Evolutionary conservation across 2,797 vertebrate species (phyloP), one percentile per base, ranked within the genome.

Genomic region (Enteromius unitaeniatus): DNA sequence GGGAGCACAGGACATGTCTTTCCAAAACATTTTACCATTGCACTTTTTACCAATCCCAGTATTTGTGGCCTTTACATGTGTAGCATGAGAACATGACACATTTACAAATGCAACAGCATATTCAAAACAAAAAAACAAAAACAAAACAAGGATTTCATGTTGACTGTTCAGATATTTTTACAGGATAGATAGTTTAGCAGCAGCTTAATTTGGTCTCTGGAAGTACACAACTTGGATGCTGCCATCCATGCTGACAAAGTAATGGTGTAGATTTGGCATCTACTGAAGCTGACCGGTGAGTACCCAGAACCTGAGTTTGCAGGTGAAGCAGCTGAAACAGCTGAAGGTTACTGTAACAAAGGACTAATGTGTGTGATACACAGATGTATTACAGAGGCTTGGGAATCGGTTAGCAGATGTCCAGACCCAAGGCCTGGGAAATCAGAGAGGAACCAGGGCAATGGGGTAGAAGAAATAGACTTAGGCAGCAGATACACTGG

Each of bases 401-500:
- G 78, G 72, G 62, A 85, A 65, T 85, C 19, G 28, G 62, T 76
- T 68, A 85, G 45, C 84, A 85, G 84, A 85, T 81, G 84, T 85
- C 73, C 40, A 45, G 53, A 68, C 65, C 64, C 73, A 76, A 69
- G 28, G 31, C 28, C 31, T 68, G 73, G 79, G 73, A 67, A 85
- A 81, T 68, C 40, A 69, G 64, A 73, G 72, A 23, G 23, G 28
- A 67, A 68, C 17, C 64, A 62, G 79, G 21, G 70, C 31, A 58
- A 60, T 45, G n/a, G 72, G 28, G 65, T 47, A 81, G 72, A 75
- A 74, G 67, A 67, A 81, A 68, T 40, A 69, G 51, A 51, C 70
- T 58, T 28, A 21, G 37, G 49, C 74, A 76, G 26, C 72, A 37
- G 42, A 53, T 78, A 72, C 67, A 34, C 82, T 37, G 8, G 67